Evolutionary conservation across 2,888 invertebrate species (phyloP).

Genomic region (Embidobia sp.): DNA sequence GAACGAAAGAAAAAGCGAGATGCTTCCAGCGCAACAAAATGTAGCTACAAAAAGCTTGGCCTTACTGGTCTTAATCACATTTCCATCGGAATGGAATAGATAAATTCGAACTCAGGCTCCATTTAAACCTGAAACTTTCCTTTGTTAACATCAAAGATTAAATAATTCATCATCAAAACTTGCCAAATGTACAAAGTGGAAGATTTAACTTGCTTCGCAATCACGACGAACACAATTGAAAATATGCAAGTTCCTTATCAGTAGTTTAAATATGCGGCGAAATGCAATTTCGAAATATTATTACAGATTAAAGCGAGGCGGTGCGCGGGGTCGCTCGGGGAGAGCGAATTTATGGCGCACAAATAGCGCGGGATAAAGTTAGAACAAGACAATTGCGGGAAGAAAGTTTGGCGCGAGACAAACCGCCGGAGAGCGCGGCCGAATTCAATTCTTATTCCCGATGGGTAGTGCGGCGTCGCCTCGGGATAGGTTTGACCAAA

Average conservation of each 20-base stretch:
- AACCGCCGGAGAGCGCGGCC: slow-evolving; percentile 27
- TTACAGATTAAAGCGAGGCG: slow-evolving; percentile 49
- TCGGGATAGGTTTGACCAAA: slow-evolving; percentile 31
- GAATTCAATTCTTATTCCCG: slow-evolving; percentile 60
- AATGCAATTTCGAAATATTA: slow-evolving; percentile 47
- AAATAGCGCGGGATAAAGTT: too few relatives aligned
- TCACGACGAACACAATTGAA: slow-evolving; percentile 43
- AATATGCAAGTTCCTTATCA: slow-evolving; percentile 57
- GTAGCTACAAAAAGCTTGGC: not conserved
- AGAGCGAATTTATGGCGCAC: slow-evolving; percentile 41
- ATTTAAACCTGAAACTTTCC: slow-evolving; percentile 31
- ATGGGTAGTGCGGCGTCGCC: slow-evolving; percentile 27
- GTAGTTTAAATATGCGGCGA: slow-evolving; percentile 45
- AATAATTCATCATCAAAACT: slow-evolving; percentile 49
- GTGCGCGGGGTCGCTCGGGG: too few relatives aligned
- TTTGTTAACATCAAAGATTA: slow-evolving; percentile 54
- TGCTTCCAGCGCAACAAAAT: slow-evolving; percentile 3
- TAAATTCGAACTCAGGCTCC: slow-evolving; percentile 25
- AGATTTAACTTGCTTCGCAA: slow-evolving; percentile 52
- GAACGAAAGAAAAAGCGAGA: too few relatives aligned
- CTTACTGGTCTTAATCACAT: slow-evolving; percentile 32
- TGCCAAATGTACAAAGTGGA: too few relatives aligned
- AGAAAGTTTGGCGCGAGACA: slow-evolving; percentile 51
- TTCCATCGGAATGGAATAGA: slow-evolving; percentile 34
- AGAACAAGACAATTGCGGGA: slow-evolving; percentile 46